These are phyloP conservation scores for Urosaurus nigricauda DNA, from an alignment of 2,797 vertebrate genomes.

Conservation along the genomic window DNA sequence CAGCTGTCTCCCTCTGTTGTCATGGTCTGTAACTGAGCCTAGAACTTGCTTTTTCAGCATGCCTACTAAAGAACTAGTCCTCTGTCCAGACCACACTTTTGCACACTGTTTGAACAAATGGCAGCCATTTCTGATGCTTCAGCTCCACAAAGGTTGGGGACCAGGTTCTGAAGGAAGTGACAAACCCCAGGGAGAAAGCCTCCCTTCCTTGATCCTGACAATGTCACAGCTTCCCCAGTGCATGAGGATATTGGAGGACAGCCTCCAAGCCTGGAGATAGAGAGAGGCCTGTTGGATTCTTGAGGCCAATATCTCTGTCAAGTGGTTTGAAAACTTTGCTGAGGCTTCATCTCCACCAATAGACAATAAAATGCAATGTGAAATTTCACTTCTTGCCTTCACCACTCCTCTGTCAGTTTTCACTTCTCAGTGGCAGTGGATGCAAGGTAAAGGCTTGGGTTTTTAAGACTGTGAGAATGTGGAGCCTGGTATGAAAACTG, in stretches of 20 bases:
- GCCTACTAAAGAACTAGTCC: not conserved
- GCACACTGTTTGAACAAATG: not conserved
- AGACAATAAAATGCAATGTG: constrained; percentile 11
- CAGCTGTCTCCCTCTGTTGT: not conserved
- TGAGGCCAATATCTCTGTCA: not conserved
- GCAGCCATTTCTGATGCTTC: not conserved
- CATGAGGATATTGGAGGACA: not conserved
- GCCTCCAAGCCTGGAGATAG: not conserved
- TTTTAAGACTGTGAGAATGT: not conserved
- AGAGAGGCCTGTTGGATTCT: not conserved
- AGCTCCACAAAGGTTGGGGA: not conserved
- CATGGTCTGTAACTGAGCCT: not conserved
- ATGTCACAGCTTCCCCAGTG: not conserved
- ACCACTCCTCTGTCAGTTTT: not conserved
- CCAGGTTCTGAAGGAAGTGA: not conserved
- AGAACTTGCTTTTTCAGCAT: not conserved
- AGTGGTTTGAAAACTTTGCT: not conserved
- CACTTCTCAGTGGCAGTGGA: not conserved
- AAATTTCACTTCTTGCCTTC: not conserved
- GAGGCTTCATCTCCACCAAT: not conserved
- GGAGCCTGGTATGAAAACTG: not conserved
- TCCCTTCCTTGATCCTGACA: not conserved
- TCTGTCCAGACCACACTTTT: not conserved
- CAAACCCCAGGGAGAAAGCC: not conserved
- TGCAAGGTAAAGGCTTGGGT: not conserved